These are phyloP conservation scores for Sussaba pulchella DNA, from an alignment of 2,888 invertebrate genomes.

Conservation along the genomic window DNA sequence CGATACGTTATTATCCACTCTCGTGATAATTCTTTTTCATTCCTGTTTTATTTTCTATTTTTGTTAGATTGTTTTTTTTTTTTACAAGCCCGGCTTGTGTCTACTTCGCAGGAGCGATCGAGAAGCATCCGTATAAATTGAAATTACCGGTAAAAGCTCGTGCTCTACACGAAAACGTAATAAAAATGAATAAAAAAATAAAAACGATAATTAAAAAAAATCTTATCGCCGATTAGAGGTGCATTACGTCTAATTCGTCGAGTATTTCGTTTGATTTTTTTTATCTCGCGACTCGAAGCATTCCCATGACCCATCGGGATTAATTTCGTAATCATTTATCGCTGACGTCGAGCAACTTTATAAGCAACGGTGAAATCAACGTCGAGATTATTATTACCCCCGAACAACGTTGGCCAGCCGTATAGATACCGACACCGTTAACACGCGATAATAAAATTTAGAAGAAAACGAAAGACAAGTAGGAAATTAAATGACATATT, in stretches of 20 bases:
- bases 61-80: too few species aligned
- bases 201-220: too few species aligned
- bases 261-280: constrained; percentile 10
- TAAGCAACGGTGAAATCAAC: constrained; percentile 39
- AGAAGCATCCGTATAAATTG: constrained; percentile 72
- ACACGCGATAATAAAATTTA: constrained; percentile 55
- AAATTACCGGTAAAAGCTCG: constrained; percentile 81
- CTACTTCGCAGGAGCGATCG: constrained; percentile 17
- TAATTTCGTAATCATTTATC: constrained; percentile 33
- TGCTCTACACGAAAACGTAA: constrained; percentile 79
- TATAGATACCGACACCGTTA: constrained; percentile 40
- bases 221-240: constrained; percentile 29
- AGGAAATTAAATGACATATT: too few species aligned
- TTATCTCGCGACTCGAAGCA: constrained; percentile 32
- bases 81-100: not conserved
- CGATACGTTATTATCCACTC: constrained; percentile 32
- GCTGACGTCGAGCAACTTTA: constrained; percentile 40
- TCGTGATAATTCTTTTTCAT: constrained; percentile 1
- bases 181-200: too few species aligned
- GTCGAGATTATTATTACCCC: not conserved
- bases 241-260: not conserved
- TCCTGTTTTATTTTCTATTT: not conserved
- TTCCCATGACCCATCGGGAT: constrained; percentile 12
- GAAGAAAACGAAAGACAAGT: constrained; percentile 24
- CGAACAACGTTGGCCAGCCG: not conserved